phyloP scores from a whole-genome alignment of 2,797 vertebrate species.

The Chiroxiphia lanceolata region DNA sequence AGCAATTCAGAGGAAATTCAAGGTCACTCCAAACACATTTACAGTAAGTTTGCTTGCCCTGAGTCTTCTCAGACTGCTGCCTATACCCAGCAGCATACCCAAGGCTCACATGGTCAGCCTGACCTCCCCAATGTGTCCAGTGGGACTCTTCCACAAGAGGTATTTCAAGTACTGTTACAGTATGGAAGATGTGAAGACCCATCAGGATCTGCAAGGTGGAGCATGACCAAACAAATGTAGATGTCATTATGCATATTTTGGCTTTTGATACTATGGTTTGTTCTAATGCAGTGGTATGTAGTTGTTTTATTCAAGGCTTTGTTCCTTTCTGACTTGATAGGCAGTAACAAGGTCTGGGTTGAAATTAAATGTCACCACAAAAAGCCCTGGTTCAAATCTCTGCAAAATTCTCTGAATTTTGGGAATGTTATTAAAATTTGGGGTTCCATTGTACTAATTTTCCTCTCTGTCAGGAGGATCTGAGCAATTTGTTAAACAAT shows the following conservation, averaged over 20 bases:
- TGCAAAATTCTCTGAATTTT: neutral
- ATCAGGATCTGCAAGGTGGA: neutral
- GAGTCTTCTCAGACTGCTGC: neutral
- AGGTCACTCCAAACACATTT: neutral
- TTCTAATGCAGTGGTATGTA: neutral
- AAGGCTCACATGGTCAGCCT: fast-evolving
- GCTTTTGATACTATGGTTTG: neutral
- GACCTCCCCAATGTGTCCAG: neutral
- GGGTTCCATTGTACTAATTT: neutral
- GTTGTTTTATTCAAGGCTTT: neutral
- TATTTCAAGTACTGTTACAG: neutral
- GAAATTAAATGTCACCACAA: neutral
- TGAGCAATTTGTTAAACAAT: neutral
- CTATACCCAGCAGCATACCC: neutral
- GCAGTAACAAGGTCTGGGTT: neutral
- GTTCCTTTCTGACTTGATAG: neutral
- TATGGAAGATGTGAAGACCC: neutral
- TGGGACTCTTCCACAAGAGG: neutral
- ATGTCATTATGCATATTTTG: neutral
- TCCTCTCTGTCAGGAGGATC: neutral
- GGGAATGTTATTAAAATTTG: neutral
- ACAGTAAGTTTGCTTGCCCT: neutral
- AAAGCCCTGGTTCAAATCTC: neutral
- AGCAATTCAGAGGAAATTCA: neutral
- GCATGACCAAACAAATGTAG: neutral